A percentile compares a stretch with the other conserved stretches of the same genome.
phyloP scores from a whole-genome alignment of 2,888 invertebrate species.

The Nycteola revayana region DNA sequence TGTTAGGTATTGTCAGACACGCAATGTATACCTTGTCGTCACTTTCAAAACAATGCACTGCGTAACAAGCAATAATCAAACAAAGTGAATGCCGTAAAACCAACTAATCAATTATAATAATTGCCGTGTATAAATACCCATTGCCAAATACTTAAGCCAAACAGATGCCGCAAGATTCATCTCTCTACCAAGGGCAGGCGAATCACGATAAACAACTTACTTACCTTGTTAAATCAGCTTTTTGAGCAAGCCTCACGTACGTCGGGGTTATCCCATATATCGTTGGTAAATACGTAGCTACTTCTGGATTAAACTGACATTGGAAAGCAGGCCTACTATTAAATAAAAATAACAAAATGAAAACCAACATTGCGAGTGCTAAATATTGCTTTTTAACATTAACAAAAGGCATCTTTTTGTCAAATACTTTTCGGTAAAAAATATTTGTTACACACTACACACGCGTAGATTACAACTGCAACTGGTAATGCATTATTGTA shows the following conservation, averaged over 20 bases:
- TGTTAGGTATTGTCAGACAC: conserved; percentile 2
- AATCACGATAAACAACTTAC: conserved; percentile 49
- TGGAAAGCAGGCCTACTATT: conserved; percentile 69
- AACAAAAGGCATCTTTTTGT: conserved; percentile 70
- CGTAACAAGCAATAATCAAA: conserved; percentile 1
- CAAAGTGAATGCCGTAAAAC: conserved; percentile 5
- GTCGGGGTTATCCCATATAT: conserved; percentile 97
- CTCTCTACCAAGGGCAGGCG: conserved; percentile 58
- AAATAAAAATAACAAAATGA: conserved; percentile 69
- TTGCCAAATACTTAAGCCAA: conserved; percentile 41
- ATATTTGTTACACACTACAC: conserved; percentile 14
- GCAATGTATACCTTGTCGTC: no score
- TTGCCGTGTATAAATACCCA: conserved; percentile 15
- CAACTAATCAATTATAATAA: conserved; percentile 26
- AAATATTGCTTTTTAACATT: conserved; percentile 75
- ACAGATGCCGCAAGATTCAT: conserved; percentile 34
- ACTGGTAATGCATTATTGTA: conserved; percentile 23
- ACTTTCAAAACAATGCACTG: conserved; percentile 1
- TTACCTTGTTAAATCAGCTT: conserved; percentile 95
- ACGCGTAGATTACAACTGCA: conserved; percentile 19
- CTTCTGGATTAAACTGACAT: conserved; percentile 65
- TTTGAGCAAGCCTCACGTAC: conserved; percentile 92
- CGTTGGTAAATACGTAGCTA: conserved; percentile 79
- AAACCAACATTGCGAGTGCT: conserved; percentile 70
- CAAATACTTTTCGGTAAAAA: conserved; percentile 16